A percentile compares a stretch with the other conserved stretches of the same genome.
Conservation (phyloP, 2,888 invertebrate species). For the Pseudococcus jackbeardsleyi region DNA sequence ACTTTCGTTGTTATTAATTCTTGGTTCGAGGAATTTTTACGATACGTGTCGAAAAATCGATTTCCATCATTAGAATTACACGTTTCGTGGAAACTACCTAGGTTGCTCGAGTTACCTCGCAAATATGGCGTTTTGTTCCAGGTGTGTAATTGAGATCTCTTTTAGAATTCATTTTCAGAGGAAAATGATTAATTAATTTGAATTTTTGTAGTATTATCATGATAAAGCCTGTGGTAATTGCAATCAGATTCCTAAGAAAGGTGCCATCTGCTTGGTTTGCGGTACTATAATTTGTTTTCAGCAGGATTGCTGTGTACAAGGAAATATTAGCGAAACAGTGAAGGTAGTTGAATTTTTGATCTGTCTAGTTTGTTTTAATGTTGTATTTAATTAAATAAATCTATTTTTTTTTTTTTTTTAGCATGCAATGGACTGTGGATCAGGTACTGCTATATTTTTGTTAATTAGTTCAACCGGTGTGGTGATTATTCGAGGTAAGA, state of each 20-base stretch:
- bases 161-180: too few species aligned
- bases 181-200: not conserved
- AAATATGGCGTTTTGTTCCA: slow-evolving; percentile 94
- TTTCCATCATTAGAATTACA: not conserved
- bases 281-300: slow-evolving; percentile 93
- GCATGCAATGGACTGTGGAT: slow-evolving; percentile 95
- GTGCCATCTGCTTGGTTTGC: slow-evolving; percentile 92
- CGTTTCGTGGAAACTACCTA: slow-evolving; percentile 81
- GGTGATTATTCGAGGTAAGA: slow-evolving; percentile 91
- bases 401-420: slow-evolving; percentile 70
- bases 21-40: not conserved
- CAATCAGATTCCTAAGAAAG: slow-evolving; percentile 89
- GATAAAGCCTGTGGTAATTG: slow-evolving; percentile 85
- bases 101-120: slow-evolving; percentile 85
- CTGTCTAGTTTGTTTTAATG: too few species aligned
- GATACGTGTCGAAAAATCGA: not conserved
- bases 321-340: slow-evolving; percentile 86
- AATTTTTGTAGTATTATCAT: slow-evolving; percentile 72
- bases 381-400: too few species aligned
- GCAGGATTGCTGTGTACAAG: slow-evolving; percentile 87
- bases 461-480: slow-evolving; percentile 96
- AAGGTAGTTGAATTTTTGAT: slow-evolving; percentile 72
- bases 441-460: slow-evolving; percentile 94
- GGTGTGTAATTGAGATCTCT: not conserved
- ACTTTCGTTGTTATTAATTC: not conserved